Evolutionary conservation across 2,113 vertebrate genomes (phyloP).

Genomic region (Eudorcas thomsonii): DNA sequence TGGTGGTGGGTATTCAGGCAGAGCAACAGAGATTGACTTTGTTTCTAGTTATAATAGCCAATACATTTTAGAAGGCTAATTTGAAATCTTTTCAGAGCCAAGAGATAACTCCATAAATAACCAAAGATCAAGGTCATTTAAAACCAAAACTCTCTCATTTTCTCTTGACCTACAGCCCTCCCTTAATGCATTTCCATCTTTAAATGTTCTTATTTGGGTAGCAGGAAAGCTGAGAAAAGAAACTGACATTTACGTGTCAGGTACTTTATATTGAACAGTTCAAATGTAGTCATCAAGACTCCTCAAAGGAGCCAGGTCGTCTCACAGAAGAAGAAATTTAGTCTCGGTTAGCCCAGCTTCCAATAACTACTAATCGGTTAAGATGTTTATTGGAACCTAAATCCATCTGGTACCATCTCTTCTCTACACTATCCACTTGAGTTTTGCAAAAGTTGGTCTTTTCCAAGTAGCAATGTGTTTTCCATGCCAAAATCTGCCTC

Average conservation of each 20-base stretch:
- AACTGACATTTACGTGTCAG: neutral
- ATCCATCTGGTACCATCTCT: neutral
- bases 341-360: neutral
- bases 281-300: neutral
- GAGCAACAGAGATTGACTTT: neutral
- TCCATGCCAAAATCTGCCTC: slow-evolving; percentile 1
- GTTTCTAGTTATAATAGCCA: neutral
- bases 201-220: slow-evolving; percentile 35
- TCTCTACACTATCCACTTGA: neutral
- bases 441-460: neutral
- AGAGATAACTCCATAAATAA: slow-evolving; percentile 19
- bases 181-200: slow-evolving; percentile 27
- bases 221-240: slow-evolving; percentile 41
- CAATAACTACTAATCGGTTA: slow-evolving; percentile 13
- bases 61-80: slow-evolving; percentile 21
- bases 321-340: slow-evolving; percentile 33
- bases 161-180: slow-evolving; percentile 1
- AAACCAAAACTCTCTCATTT: neutral
- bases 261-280: neutral
- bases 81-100: slow-evolving; percentile 31
- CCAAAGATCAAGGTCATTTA: slow-evolving; percentile 28
- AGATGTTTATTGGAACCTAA: neutral
- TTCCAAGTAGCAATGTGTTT: slow-evolving; percentile 24
- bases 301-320: neutral
- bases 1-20: neutral